Conservation (phyloP, 2,888 invertebrate species). For the Diadegma fenestrale region DNA sequence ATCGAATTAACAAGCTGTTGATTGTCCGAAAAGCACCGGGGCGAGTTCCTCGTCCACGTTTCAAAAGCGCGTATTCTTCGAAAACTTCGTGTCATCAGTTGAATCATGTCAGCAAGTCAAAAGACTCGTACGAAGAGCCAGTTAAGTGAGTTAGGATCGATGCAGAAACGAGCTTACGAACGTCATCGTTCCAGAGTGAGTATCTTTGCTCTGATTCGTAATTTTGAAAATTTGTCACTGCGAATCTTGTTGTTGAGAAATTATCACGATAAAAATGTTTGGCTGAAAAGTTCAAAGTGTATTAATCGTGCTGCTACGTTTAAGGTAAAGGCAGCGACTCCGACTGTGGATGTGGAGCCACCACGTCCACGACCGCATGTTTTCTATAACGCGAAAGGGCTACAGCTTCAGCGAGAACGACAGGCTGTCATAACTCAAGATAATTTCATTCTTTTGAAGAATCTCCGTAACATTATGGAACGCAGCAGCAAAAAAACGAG, state of each 20-base stretch:
- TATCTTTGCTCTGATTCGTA: background rate
- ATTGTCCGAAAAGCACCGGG: background rate
- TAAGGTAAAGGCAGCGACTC: slow-evolving; percentile 79
- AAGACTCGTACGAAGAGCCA: slow-evolving; percentile 21
- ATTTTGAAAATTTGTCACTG: background rate
- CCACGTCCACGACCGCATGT: slow-evolving; percentile 80
- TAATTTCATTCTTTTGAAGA: slow-evolving; percentile 81
- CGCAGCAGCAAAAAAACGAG: slow-evolving; percentile 72
- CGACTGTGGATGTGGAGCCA: slow-evolving; percentile 79
- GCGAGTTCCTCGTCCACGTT: background rate
- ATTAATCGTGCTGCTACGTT: background rate
- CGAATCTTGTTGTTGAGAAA: background rate
- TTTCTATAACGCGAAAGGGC: slow-evolving; percentile 78
- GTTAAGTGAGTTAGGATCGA: slow-evolving; percentile 51
- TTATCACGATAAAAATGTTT: background rate
- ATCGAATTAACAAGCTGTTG: slow-evolving; percentile 16
- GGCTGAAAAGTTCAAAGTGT: background rate
- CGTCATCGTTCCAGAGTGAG: slow-evolving; percentile 79
- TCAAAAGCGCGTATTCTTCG: background rate
- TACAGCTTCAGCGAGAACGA: slow-evolving; percentile 80
- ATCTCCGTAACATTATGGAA: slow-evolving; percentile 80
- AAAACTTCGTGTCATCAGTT: background rate
- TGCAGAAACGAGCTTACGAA: slow-evolving; percentile 77
- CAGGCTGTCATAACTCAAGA: slow-evolving; percentile 79
- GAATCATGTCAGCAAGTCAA: slow-evolving; percentile 44